These are phyloP conservation scores for Micoletzkya japonica DNA, from an alignment of 2,888 invertebrate genomes.

Conservation along the genomic window DNA sequence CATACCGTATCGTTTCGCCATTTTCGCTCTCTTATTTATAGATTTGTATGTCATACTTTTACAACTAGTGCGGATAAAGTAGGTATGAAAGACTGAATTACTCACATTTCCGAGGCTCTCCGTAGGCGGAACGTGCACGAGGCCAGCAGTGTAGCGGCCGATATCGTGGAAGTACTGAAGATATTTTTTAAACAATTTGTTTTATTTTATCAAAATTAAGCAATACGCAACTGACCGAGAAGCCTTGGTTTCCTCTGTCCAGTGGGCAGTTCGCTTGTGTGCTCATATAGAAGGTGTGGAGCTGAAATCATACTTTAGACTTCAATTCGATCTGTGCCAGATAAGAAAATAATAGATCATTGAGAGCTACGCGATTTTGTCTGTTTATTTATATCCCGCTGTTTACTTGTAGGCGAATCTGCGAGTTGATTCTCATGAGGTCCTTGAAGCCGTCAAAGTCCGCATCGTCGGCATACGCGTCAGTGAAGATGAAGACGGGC, in stretches of 20 bases:
- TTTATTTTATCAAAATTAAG: background rate
- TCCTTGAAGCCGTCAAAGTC: constrained; percentile 14
- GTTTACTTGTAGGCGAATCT: constrained; percentile 5
- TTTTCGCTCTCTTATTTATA: background rate
- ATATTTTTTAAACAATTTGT: background rate
- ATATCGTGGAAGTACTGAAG: constrained; percentile 25
- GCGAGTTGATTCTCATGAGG: constrained; percentile 13
- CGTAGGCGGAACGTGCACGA: constrained; percentile 22
- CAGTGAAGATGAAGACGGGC: constrained; percentile 52
- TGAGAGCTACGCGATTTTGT: too few species aligned
- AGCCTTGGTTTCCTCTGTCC: background rate
- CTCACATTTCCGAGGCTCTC: constrained; percentile 2
- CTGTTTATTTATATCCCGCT: too few species aligned
- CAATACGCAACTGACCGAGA: background rate
- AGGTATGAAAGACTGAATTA: background rate
- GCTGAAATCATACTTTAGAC: background rate
- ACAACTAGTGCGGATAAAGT: background rate
- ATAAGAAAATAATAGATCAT: too few species aligned
- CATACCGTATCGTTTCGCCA: background rate
- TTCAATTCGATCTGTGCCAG: background rate
- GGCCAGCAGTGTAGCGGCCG: constrained; percentile 28
- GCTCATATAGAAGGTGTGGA: constrained; percentile 24
- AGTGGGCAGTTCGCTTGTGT: constrained; percentile 11
- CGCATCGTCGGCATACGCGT: constrained; percentile 36
- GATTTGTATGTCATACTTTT: background rate